Conservation (phyloP, 2,113 vertebrate species). For the Globicephala melas region DNA sequence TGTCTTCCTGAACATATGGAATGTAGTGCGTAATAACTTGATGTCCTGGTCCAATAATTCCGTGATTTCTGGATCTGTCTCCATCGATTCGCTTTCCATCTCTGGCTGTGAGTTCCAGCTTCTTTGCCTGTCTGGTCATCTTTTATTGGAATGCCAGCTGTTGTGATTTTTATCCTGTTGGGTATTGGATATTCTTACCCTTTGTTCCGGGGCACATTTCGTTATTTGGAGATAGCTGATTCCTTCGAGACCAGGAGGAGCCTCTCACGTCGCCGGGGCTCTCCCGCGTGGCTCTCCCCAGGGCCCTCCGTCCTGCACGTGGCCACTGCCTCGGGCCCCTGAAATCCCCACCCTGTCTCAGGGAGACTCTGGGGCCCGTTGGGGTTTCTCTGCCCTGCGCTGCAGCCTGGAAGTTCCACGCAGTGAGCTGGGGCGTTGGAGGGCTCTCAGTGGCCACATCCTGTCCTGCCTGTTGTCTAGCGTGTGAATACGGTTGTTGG, state of each 20-base stretch:
- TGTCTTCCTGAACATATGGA: background rate
- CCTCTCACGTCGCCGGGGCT: accelerated
- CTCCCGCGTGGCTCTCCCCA: background rate
- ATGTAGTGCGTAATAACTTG: background rate
- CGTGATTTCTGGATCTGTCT: background rate
- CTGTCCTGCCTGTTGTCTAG: accelerated
- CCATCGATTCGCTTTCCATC: background rate
- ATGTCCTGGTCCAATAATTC: background rate
- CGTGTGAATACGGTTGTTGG: accelerated
- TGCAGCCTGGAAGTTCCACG: accelerated
- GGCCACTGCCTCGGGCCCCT: accelerated
- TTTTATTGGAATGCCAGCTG: no score
- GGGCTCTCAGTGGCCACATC: no score
- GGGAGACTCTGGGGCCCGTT: no score
- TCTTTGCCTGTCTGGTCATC: background rate
- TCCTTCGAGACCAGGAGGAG: background rate
- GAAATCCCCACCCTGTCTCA: background rate
- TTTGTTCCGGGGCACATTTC: background rate
- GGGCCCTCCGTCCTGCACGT: background rate
- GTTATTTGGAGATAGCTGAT: background rate
- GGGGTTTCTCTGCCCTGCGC: background rate
- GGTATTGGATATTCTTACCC: background rate
- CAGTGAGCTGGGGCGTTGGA: no score
- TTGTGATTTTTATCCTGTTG: background rate
- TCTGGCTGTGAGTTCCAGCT: no score